phyloP scores from a whole-genome alignment of 2,797 vertebrate species.

The Pseudopleuronectes americanus region DNA sequence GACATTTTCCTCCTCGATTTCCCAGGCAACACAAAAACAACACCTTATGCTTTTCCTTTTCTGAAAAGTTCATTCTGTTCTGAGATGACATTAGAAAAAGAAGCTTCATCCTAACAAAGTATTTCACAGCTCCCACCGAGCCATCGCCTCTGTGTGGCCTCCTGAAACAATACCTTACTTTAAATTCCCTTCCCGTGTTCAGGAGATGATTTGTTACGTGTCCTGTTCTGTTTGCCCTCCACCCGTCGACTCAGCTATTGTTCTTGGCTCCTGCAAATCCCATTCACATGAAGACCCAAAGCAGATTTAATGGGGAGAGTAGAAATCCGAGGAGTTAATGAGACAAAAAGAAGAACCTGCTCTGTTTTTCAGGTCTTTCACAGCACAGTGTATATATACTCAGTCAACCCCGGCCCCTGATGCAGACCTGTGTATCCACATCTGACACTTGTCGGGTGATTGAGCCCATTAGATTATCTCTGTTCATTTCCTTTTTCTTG shows the following conservation, averaged over 20 bases:
- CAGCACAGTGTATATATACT: background rate
- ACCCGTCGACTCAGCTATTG: conserved; percentile 63
- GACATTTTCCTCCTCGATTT: conserved; percentile 18
- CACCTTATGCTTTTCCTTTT: conserved; percentile 2
- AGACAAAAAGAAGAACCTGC: conserved; percentile 48
- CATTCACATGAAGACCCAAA: conserved; percentile 47
- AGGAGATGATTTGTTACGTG: conserved; percentile 40
- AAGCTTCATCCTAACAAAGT: conserved; percentile 29
- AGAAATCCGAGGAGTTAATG: conserved; percentile 59
- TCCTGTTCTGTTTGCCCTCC: conserved; percentile 49
- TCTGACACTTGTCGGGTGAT: conserved; percentile 63
- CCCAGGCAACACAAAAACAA: conserved; percentile 3
- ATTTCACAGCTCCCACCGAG: too few species aligned
- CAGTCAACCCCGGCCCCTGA: conserved; percentile 36
- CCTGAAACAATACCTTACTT: conserved; percentile 37
- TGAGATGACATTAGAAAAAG: conserved; percentile 2
- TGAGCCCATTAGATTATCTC: conserved; percentile 50
- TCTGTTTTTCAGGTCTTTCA: conserved; percentile 28
- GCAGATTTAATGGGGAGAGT: conserved; percentile 48
- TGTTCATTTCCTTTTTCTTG: conserved; percentile 44
- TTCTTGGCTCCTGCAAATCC: conserved; percentile 48
- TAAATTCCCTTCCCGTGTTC: conserved; percentile 45
- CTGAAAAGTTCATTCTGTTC: conserved; percentile 22
- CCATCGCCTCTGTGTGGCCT: conserved; percentile 18
- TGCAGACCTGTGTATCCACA: conserved; percentile 36